These are phyloP conservation scores for Keiferia lycopersicella DNA, from an alignment of 2,888 invertebrate genomes.

Conservation along the genomic window DNA sequence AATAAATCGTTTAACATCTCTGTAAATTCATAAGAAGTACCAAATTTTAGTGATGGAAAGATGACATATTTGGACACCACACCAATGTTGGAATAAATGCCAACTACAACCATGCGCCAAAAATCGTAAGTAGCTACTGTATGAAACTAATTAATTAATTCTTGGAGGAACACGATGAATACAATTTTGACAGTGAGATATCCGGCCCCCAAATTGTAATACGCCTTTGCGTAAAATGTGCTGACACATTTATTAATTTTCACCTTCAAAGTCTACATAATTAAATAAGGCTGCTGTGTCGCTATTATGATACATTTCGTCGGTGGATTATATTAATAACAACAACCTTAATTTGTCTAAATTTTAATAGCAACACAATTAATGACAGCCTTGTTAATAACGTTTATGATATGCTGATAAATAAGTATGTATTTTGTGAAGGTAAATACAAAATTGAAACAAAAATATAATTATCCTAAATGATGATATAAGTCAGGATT, in stretches of 20 bases:
- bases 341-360: not conserved
- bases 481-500: too few relatives aligned
- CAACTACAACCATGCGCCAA: too few relatives aligned
- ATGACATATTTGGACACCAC: too few relatives aligned
- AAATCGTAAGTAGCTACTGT: not conserved
- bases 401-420: not conserved
- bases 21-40: too few relatives aligned
- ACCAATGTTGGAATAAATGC: too few relatives aligned
- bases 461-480: too few relatives aligned
- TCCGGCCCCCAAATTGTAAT: slow-evolving; percentile 7
- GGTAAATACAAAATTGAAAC: too few relatives aligned
- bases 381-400: not conserved
- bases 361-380: not conserved
- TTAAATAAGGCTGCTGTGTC: not conserved
- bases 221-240: slow-evolving; percentile 2
- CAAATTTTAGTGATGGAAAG: too few relatives aligned
- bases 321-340: not conserved
- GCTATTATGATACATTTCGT: not conserved
- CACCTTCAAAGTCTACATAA: not conserved
- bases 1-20: too few relatives aligned
- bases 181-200: not conserved
- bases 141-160: too few relatives aligned
- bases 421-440: too few relatives aligned
- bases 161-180: too few relatives aligned
- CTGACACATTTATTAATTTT: slow-evolving; percentile 9